These are phyloP conservation scores for Menura novaehollandiae DNA, from an alignment of 2,113 vertebrate genomes.

Conservation along the genomic window DNA sequence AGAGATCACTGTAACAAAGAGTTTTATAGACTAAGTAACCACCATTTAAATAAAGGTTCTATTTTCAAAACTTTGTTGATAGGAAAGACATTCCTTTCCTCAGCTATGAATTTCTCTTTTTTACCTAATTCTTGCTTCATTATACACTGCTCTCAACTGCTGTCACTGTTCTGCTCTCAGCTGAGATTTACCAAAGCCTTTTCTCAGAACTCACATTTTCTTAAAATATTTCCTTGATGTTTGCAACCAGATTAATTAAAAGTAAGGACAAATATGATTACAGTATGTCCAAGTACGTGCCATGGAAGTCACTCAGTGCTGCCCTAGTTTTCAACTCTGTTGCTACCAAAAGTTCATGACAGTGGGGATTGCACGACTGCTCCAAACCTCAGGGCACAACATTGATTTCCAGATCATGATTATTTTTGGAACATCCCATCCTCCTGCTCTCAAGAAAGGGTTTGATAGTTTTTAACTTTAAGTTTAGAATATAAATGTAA, in stretches of 20 bases:
- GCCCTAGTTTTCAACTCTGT: neutral
- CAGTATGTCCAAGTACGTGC: neutral
- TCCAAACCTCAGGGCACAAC: slow-evolving; percentile 32
- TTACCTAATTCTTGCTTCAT: neutral
- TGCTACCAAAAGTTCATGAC: neutral
- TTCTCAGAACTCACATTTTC: neutral
- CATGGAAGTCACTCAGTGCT: neutral
- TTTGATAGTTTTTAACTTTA: neutral
- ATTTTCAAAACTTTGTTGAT: neutral
- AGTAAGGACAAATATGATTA: neutral
- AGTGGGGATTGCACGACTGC: neutral
- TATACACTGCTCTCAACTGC: neutral
- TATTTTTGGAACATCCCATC: neutral
- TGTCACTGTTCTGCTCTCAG: accelerated
- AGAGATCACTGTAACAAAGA: neutral
- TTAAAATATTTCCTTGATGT: neutral
- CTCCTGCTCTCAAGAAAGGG: neutral
- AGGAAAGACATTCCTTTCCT: neutral
- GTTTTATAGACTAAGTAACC: neutral
- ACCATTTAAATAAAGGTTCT: neutral
- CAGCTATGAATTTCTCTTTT: neutral
- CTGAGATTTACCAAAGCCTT: neutral
- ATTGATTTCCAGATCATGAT: neutral
- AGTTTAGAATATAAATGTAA: neutral
- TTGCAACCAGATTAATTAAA: neutral